Conservation (phyloP, 2,797 vertebrate genomes). For the Pipistrellus kuhlii region DNA sequence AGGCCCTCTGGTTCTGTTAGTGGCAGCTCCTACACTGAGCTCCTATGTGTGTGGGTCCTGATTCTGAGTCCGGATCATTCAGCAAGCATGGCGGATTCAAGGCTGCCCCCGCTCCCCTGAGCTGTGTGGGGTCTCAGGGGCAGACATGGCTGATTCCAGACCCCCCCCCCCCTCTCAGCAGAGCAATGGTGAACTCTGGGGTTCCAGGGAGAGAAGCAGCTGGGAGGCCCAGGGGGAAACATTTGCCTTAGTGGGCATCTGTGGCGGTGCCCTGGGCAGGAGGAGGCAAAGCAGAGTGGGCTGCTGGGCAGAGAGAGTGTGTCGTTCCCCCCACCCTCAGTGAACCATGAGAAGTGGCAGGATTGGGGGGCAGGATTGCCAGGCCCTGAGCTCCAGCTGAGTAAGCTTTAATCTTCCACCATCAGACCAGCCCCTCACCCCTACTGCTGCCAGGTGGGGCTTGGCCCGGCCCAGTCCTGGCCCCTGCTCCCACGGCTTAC, state of each 20-base stretch:
- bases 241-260: constrained; percentile 37
- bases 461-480: constrained; percentile 81
- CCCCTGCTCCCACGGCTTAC: constrained; percentile 88
- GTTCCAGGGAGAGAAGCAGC: background rate
- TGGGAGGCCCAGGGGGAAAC: background rate
- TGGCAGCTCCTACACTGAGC: constrained; percentile 44
- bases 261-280: background rate
- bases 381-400: constrained; percentile 87
- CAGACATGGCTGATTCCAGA: background rate
- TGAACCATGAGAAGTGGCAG: constrained; percentile 60
- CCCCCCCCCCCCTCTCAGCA: background rate
- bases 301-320: background rate
- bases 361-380: constrained; percentile 80
- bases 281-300: background rate
- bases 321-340: background rate
- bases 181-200: background rate
- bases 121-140: background rate
- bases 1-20: constrained; percentile 53
- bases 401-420: constrained; percentile 94
- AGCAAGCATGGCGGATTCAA: background rate
- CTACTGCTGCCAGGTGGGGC: constrained; percentile 93
- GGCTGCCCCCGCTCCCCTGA: background rate
- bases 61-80: constrained; percentile 92
- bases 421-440: constrained; percentile 96
- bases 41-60: constrained; percentile 88